Base-by-base conservation (phyloP, 37 sponge, comb jelly and placozoan species). In the Beroe forskalii region DNA sequence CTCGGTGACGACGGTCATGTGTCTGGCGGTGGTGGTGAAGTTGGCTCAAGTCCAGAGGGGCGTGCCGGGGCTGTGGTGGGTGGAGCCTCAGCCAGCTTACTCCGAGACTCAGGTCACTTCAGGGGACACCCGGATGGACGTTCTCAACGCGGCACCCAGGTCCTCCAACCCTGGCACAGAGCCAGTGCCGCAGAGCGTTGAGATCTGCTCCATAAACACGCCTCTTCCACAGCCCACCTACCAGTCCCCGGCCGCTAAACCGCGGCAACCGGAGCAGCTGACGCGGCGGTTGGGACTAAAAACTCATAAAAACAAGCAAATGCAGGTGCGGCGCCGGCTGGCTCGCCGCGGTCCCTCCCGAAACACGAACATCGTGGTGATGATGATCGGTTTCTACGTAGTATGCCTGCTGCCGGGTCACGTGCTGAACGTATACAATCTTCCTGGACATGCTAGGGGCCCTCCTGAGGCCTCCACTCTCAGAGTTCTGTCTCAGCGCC, bases 321-420 rank as follows among this genome's bases (percentile, higher is more conserved):
- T 36, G 9, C 25, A 64, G 31, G 25, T 4, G 31, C 2, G 23
- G 3, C 24, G 24, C 0, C 86, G 86, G 55, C 4, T 6, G 27
- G 0, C 55, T 2, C 12, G 27, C 28, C 23, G 24, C 40, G 48
- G 86, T 9, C 55, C 43, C 40, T 38, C 28, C 14, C 28, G 30
- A 19, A 80, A 44, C 12, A 28, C 86, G 39, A 41, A 20, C 48
- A n/a, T 80, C 23, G 86, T 80, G 24, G 55, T 44, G 25, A n/a
- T 80, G 55, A 80, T 80, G 30, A 80, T 80, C 30, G 86, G 44
- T 9, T 38, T 80, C 12, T 80, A 80, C 55, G 22, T 80, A 12
- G 8, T 80, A 48, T 80, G 86, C 20, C 55, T 80, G 55, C 20
- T 80, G 3, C 86, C 86, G 17, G 44, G 55, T 17, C 28, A 80